Conservation (phyloP, 2,888 invertebrate genomes). For the Dastarcus helophoroides region DNA sequence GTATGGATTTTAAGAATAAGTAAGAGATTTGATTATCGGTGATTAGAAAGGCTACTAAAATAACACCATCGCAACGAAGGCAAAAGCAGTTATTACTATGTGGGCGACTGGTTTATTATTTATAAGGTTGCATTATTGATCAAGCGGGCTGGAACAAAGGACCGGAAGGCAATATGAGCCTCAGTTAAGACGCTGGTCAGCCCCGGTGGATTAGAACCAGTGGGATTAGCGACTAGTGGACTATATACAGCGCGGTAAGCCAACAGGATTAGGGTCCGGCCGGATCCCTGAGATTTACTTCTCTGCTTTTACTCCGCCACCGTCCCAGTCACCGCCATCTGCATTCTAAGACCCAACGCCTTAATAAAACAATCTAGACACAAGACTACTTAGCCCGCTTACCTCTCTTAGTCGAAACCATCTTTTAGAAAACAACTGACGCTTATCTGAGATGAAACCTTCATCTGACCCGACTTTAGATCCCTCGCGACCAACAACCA, state of each 20-base stretch:
- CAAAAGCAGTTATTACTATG: too few relatives aligned
- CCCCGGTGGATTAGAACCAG: slow-evolving; percentile 38
- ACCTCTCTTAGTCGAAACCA: too few relatives aligned
- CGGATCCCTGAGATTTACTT: slow-evolving; percentile 37
- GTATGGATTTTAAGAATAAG: too few relatives aligned
- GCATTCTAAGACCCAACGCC: slow-evolving; percentile 32
- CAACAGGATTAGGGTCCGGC: slow-evolving; percentile 37
- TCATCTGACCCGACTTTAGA: too few relatives aligned
- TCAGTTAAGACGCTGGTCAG: slow-evolving; percentile 41
- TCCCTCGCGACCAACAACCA: too few relatives aligned
- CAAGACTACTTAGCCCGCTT: too few relatives aligned
- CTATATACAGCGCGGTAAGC: slow-evolving; percentile 39
- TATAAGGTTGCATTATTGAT: slow-evolving; percentile 41
- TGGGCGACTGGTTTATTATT: slow-evolving; percentile 37
- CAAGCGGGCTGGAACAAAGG: slow-evolving; percentile 35
- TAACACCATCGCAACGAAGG: too few relatives aligned
- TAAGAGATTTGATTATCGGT: too few relatives aligned
- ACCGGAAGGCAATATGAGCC: slow-evolving; percentile 39
- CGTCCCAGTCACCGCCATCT: slow-evolving; percentile 35
- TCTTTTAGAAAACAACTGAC: too few relatives aligned
- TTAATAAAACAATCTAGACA: too few relatives aligned
- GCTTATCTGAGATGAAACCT: too few relatives aligned
- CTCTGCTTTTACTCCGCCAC: slow-evolving; percentile 10
- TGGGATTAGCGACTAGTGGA: slow-evolving; percentile 40
- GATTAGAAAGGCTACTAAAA: too few relatives aligned